A percentile compares a stretch with the other conserved stretches of the same genome.
These are phyloP conservation scores for Amorpha juglandis DNA, from an alignment of 2,888 invertebrate genomes.

Conservation along the genomic window DNA sequence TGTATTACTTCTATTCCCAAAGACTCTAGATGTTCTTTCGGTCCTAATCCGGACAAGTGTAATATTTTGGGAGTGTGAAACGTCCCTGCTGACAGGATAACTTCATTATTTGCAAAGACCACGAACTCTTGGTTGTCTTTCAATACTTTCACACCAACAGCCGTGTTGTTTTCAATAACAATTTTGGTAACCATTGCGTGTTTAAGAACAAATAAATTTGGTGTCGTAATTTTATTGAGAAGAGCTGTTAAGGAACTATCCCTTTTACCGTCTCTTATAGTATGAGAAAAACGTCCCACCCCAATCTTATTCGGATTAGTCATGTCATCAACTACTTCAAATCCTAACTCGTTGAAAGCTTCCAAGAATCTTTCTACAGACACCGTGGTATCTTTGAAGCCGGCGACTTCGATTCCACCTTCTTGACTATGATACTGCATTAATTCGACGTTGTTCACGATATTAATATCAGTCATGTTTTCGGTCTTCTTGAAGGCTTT, in stretches of 20 bases:
- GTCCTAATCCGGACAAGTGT: conserved; percentile 69
- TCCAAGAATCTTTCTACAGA: conserved; percentile 54
- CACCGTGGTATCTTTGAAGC: conserved; percentile 44
- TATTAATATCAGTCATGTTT: conserved; percentile 61
- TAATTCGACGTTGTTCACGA: conserved; percentile 55
- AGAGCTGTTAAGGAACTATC: conserved; percentile 64
- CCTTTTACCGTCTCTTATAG: conserved; percentile 59
- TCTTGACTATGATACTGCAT: conserved; percentile 56
- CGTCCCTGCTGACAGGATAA: conserved; percentile 67
- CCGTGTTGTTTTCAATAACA: conserved; percentile 52
- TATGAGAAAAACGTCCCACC: conserved; percentile 69
- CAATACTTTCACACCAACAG: conserved; percentile 55
- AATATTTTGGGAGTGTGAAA: conserved; percentile 70
- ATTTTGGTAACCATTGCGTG: conserved; percentile 59
- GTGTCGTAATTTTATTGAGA: conserved; percentile 48
- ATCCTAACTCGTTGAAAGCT: conserved; percentile 63
- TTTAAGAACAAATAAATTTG: conserved; percentile 59
- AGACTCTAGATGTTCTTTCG: conserved; percentile 52
- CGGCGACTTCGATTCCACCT: conserved; percentile 69
- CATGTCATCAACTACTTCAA: conserved; percentile 66
- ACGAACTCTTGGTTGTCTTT: conserved; percentile 42
- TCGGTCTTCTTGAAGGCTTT: conserved; percentile 71
- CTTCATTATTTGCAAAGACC: conserved; percentile 59
- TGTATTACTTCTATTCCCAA: conserved; percentile 52
- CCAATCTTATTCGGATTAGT: conserved; percentile 63